A percentile compares a stretch with the other conserved stretches of the same genome.
Conservation (phyloP, 1,140 invertebrate genomes). For the Bombus superbus region DNA sequence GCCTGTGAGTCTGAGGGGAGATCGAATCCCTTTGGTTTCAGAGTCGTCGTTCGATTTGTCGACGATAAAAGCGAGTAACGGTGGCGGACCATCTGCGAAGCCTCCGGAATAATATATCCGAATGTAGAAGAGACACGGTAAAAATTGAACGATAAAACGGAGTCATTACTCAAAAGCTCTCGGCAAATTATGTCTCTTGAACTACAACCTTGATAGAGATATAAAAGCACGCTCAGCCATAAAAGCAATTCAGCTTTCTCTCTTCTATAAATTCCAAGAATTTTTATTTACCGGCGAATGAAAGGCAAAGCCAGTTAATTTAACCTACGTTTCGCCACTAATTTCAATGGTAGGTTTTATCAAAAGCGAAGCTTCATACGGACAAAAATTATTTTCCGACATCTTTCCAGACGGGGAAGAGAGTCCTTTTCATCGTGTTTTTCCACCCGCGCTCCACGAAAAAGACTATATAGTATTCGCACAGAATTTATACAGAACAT, state of each 20-base stretch:
- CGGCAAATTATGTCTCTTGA: background rate
- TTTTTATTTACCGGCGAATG: background rate
- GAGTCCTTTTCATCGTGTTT: background rate
- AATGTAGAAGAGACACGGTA: too few relatives aligned
- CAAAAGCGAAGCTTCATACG: background rate
- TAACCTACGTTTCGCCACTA: background rate
- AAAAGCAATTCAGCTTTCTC: background rate
- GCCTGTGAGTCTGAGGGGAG: background rate
- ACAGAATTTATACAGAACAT: too few relatives aligned
- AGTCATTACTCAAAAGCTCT: background rate
- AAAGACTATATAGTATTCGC: too few relatives aligned
- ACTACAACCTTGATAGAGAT: background rate
- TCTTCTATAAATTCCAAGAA: background rate
- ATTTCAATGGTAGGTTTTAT: background rate
- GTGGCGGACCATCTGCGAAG: background rate
- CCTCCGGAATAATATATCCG: background rate
- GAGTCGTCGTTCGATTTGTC: background rate
- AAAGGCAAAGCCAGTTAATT: background rate
- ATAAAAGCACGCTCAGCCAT: background rate
- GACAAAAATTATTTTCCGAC: background rate
- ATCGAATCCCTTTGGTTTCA: background rate
- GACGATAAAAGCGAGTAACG: background rate
- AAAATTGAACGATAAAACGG: background rate
- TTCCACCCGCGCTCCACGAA: background rate
- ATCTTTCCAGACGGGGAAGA: background rate